Conservation (phyloP, 2,797 vertebrate genomes). For the Ceryle rudis region DNA sequence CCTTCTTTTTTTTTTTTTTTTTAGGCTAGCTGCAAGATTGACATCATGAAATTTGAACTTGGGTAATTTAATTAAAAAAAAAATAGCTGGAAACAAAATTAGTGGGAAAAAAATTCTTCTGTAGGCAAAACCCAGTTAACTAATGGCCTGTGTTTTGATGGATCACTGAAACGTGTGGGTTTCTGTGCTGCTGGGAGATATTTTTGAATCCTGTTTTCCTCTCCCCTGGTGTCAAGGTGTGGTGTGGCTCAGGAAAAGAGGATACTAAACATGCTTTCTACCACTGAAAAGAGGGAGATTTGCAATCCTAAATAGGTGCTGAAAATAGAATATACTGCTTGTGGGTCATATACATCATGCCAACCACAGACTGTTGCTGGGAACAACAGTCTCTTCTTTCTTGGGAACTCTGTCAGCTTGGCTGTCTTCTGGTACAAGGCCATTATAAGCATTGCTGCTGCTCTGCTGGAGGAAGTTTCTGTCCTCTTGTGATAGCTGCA, state of each 20-base stretch:
- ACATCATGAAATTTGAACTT: background rate
- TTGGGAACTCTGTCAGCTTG: constrained; percentile 27
- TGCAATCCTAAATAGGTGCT: background rate
- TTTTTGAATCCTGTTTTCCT: constrained; percentile 10
- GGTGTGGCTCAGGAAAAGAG: background rate
- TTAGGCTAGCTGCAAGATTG: background rate
- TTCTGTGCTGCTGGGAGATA: background rate
- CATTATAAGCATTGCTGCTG: constrained; percentile 16
- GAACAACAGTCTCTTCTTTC: background rate
- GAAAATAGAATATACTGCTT: constrained; percentile 19
- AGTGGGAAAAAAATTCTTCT: background rate
- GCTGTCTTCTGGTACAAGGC: constrained; percentile 10
- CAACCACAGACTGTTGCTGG: background rate
- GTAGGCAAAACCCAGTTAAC: background rate
- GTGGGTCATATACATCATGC: background rate
- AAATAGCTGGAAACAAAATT: background rate
- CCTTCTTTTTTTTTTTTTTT: background rate
- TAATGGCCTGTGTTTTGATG: background rate
- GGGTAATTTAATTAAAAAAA: background rate
- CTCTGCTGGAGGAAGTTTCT: background rate
- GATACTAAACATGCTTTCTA: background rate
- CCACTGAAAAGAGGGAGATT: background rate
- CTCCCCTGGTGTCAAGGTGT: background rate
- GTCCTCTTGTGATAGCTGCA: background rate
- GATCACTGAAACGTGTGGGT: background rate